These are phyloP conservation scores for Drosophila nikananu DNA, from an alignment of 1,140 invertebrate genomes.

Conservation along the genomic window DNA sequence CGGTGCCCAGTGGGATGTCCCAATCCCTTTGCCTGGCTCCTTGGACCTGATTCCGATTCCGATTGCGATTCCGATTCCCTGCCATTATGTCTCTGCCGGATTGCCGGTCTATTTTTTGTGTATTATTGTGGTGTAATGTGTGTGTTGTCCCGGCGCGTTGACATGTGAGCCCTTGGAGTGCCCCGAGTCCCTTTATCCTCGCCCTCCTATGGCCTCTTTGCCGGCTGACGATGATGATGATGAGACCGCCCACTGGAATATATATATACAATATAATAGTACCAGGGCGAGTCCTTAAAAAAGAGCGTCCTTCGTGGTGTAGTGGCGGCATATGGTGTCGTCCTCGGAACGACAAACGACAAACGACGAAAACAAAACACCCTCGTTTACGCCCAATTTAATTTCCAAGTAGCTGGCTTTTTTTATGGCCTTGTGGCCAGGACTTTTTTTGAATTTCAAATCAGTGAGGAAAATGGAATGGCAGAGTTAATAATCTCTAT, in stretches of 20 bases:
- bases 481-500: constrained; percentile 43
- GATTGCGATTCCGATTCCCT: constrained; percentile 26
- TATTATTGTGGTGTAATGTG: constrained; percentile 73
- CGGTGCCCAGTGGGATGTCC: constrained; percentile 63
- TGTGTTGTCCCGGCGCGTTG: constrained; percentile 74
- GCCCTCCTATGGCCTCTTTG: constrained; percentile 70
- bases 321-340: constrained; percentile 68
- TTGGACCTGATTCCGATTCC: constrained; percentile 22
- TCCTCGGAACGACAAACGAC: constrained; percentile 28
- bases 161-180: constrained; percentile 63
- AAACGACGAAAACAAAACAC: constrained; percentile 63
- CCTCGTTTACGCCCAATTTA: constrained; percentile 82
- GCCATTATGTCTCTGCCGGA: constrained; percentile 61
- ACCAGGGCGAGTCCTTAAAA: constrained; percentile 32
- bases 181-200: constrained; percentile 26
- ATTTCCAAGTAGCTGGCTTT: constrained; percentile 65
- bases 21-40: constrained; percentile 2
- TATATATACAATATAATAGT: constrained; percentile 13
- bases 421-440: constrained; percentile 55
- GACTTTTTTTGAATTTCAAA: constrained; percentile 39
- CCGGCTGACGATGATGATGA: constrained; percentile 77
- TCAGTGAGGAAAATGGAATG: constrained; percentile 34
- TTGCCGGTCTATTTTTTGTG: constrained; percentile 34
- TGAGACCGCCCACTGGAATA: constrained; percentile 74
- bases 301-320: constrained; percentile 8